Conservation (phyloP, 2,113 vertebrate genomes). For the Heptranchias perlo region DNA sequence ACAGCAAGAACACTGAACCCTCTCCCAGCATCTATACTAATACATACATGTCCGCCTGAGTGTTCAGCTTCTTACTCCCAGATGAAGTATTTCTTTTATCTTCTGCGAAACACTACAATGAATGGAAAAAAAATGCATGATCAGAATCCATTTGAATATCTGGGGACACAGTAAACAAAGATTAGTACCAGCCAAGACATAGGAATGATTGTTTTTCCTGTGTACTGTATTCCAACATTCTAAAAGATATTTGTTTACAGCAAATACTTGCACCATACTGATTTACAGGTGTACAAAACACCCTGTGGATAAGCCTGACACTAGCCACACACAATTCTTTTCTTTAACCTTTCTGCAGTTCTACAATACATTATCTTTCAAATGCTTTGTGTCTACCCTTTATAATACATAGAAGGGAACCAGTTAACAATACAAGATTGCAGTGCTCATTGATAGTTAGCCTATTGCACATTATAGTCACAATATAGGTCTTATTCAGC, state of each 20-base stretch:
- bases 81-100: slow-evolving; percentile 26
- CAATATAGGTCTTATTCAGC: background rate
- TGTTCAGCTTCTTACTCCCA: slow-evolving; percentile 28
- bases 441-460: no score
- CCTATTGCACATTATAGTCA: no score
- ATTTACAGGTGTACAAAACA: background rate
- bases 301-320: background rate
- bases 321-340: no score
- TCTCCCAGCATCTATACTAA: background rate
- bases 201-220: background rate
- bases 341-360: background rate
- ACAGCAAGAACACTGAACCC: background rate
- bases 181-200: background rate
- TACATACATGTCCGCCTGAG: slow-evolving; percentile 1
- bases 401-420: no score
- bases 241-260: background rate
- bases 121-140: background rate
- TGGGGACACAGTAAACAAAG: background rate
- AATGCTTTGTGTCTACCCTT: no score
- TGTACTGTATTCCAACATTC: background rate
- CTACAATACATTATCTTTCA: background rate
- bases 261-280: background rate
- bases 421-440: no score
- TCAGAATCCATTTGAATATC: background rate
- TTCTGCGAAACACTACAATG: slow-evolving; percentile 22